Evolutionary conservation across 2,888 invertebrate genomes (phyloP).

Genomic region (Sesia apiformis): DNA sequence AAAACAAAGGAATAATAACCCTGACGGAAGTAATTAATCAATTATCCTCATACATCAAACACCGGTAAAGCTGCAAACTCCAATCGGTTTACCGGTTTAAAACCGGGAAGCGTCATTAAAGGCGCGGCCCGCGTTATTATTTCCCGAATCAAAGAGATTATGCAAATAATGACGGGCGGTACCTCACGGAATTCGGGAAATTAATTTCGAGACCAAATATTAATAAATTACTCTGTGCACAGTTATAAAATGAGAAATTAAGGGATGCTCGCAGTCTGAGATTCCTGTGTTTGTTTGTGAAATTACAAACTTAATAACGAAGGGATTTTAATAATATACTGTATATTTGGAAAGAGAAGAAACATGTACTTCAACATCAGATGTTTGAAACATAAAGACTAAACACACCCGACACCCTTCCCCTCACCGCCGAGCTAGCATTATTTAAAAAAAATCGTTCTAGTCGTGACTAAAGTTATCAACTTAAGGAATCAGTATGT

Average conservation of each 20-base stretch:
- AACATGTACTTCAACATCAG: no score
- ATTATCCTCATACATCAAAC: neutral
- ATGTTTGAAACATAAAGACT: no score
- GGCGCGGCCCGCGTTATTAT: constrained; percentile 31
- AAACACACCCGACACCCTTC: no score
- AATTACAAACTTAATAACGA: no score
- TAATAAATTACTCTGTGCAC: constrained; percentile 16
- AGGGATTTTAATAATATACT: no score
- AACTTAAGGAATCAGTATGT: no score
- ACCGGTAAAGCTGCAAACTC: neutral
- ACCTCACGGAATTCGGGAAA: constrained; percentile 14
- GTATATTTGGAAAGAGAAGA: no score
- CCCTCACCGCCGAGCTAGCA: no score
- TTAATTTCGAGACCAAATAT: constrained; percentile 23
- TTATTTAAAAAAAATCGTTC: no score
- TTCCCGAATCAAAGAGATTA: constrained; percentile 46
- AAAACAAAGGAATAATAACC: no score
- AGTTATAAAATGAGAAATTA: constrained; percentile 5
- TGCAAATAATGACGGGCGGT: constrained; percentile 28
- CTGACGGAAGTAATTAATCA: neutral
- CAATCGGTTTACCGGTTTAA: neutral
- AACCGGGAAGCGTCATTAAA: constrained; percentile 18
- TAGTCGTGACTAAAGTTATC: no score
- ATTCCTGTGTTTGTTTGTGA: no score
- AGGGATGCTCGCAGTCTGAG: constrained; percentile 7